Evolutionary conservation across 2,888 invertebrate species (phyloP), one percentile per base, ranked within the genome.

Genomic region (Choreutis nemorana): DNA sequence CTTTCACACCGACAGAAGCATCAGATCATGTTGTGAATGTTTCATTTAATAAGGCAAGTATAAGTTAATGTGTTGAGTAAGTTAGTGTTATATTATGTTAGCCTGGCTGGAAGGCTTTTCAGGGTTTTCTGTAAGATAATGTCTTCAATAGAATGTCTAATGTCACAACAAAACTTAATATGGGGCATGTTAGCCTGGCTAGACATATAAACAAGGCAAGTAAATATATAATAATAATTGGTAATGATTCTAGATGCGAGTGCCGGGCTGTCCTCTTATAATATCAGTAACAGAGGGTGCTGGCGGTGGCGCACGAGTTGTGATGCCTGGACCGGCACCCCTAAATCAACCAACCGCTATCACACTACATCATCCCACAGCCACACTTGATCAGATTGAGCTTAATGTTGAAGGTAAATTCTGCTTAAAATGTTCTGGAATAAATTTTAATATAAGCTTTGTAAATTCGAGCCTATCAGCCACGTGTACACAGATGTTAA

Each of bases 1-100:
- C 96, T 48, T 99, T 98, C 67, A 89, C 95, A 39, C 97, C 98
- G 29, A 90, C 94, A 15, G 94, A 95, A 64, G 87, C 94, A 18
- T 94, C 94, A 58, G 91, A 94, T 61, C 97, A 98, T 73, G 87
- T 92, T 35, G 94, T 98, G 47, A 95, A 95, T 78, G 97, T 99
- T 37, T 94, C 95, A 34, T 99, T 99, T 72, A 99, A 98, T 73
- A 95, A 96, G 72, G 87, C 91, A 62, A 81, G 81, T 45, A 80
- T 82, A 23, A 8, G 15, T 15, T 25, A 8, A 7, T 26, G 5
- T 12, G 9, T 23, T 23, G n/a, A 23, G 23, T 10, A 23, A 23
- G 16, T 18, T 18, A 18, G 8, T 18, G 5, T 6, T 18, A n/a
- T n/a, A n/a, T n/a, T n/a, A n/a, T n/a, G n/a, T n/a, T n/a, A n/a